phyloP scores from a whole-genome alignment of 2,797 vertebrate species.

The Enteromius radiatus region DNA sequence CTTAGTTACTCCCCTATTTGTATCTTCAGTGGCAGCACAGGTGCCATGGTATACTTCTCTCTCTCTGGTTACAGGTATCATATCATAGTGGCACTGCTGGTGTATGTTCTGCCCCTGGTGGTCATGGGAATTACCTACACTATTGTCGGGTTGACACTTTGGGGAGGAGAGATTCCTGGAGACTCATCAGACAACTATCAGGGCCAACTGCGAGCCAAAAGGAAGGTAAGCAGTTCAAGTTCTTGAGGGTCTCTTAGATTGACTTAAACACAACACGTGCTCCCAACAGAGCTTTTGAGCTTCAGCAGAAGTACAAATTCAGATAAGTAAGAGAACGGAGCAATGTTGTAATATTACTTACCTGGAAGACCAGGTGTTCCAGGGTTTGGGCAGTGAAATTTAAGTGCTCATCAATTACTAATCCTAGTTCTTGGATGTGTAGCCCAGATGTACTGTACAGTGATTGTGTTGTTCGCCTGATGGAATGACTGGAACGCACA shows the following conservation, averaged over 20 bases:
- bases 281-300: background rate
- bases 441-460: background rate
- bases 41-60: no score
- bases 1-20: background rate
- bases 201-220: slow-evolving; percentile 92
- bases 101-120: slow-evolving; percentile 91
- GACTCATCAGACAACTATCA: slow-evolving; percentile 94
- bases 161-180: slow-evolving; percentile 96
- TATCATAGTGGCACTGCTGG: slow-evolving; percentile 87
- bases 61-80: slow-evolving; percentile 84
- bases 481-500: background rate
- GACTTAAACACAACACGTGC: background rate
- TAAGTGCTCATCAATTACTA: background rate
- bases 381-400: background rate
- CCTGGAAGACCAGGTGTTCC: background rate
- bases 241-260: background rate
- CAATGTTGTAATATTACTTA: background rate
- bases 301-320: background rate
- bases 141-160: slow-evolving; percentile 93
- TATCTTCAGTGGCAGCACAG: background rate
- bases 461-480: background rate
- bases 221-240: slow-evolving; percentile 85
- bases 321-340: background rate
- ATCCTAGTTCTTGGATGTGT: background rate
- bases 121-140: slow-evolving; percentile 96